phyloP scores from a whole-genome alignment of 2,888 invertebrate species.

The Lamellibrachia satsuma region DNA sequence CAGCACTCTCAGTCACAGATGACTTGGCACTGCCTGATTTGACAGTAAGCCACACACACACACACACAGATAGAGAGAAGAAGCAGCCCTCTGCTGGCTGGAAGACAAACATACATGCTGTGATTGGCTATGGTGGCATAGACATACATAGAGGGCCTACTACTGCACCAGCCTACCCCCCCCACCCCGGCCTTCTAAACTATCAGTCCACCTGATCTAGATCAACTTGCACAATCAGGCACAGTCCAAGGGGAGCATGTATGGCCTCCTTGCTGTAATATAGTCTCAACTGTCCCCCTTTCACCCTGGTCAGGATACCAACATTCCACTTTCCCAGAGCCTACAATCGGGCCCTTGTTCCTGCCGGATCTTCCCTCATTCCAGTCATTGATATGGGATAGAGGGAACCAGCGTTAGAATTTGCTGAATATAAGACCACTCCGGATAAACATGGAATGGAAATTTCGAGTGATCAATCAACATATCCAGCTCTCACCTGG shows the following conservation, averaged over 20 bases:
- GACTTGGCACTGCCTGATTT: background rate
- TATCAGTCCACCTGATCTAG: conserved; percentile 4
- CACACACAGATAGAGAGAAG: background rate
- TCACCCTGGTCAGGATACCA: background rate
- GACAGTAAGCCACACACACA: background rate
- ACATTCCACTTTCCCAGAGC: background rate
- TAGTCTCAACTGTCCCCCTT: background rate
- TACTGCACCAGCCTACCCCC: background rate
- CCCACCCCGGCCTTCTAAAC: background rate
- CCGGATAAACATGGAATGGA: background rate
- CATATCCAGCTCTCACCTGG: background rate
- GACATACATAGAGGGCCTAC: background rate
- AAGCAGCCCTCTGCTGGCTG: background rate
- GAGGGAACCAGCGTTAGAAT: background rate
- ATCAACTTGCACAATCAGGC: background rate
- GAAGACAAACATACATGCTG: background rate
- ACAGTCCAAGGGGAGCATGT: background rate
- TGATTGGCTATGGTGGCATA: background rate
- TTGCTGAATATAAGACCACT: background rate
- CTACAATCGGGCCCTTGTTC: background rate
- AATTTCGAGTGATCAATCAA: background rate
- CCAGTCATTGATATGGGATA: background rate
- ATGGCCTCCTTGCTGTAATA: background rate
- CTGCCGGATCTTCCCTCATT: background rate
- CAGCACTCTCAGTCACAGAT: background rate